Evolutionary conservation across 2,113 vertebrate species (phyloP).

Genomic region (Triplophysa tibetana): DNA sequence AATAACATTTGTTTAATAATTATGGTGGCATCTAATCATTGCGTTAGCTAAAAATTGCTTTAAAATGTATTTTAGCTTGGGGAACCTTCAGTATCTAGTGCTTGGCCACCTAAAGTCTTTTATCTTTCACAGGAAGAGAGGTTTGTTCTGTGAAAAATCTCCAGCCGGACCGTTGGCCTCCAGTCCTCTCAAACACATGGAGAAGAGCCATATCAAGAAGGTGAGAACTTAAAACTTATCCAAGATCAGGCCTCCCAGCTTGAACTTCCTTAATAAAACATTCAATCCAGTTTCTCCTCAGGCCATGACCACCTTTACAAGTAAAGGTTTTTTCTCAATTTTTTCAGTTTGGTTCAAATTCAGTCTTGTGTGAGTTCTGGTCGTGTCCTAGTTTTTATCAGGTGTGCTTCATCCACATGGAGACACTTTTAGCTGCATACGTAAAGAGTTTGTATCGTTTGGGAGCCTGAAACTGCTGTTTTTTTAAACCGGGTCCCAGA

Average conservation of each 20-base stretch:
- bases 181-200: slow-evolving; percentile 61
- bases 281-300: not conserved
- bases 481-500: too few species aligned
- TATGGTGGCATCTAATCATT: too few species aligned
- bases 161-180: slow-evolving; percentile 59
- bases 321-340: not conserved
- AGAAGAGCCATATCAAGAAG: slow-evolving; percentile 58
- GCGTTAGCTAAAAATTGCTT: too few species aligned
- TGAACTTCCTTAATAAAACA: not conserved
- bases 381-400: slow-evolving; percentile 22
- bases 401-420: not conserved
- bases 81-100: too few species aligned
- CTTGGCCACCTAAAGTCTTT: not conserved
- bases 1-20: too few species aligned
- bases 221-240: slow-evolving; percentile 42
- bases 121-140: slow-evolving; percentile 67
- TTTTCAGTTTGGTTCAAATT: not conserved
- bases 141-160: slow-evolving; percentile 65
- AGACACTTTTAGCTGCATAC: too few species aligned
- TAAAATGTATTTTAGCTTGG: too few species aligned
- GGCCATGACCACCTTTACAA: not conserved
- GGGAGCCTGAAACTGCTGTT: too few species aligned
- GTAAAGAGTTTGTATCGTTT: too few species aligned
- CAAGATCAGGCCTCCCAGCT: not conserved
- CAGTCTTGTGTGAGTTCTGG: not conserved